phyloP scores from a whole-genome alignment of 2,888 invertebrate species.

The Pteria penguin region DNA sequence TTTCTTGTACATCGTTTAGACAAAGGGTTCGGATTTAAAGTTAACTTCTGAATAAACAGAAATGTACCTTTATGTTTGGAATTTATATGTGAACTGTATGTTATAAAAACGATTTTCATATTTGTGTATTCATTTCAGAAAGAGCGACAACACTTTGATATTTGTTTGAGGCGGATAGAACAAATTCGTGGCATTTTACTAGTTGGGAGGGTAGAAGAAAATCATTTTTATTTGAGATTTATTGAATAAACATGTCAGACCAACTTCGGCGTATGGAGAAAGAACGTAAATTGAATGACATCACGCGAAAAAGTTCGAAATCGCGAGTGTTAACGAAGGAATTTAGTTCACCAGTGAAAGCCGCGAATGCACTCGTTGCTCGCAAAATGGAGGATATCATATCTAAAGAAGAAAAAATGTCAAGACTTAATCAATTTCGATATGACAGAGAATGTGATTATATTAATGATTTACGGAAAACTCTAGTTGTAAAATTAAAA shows the following conservation, averaged over 20 bases:
- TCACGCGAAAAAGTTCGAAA: conserved; percentile 29
- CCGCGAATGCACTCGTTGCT: conserved; percentile 53
- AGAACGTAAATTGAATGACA: conserved; percentile 42
- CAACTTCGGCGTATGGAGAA: conserved; percentile 49
- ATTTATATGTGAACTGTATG: no score
- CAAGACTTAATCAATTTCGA: conserved; percentile 40
- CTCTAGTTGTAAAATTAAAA: conserved; percentile 49
- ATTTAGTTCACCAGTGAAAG: conserved; percentile 49
- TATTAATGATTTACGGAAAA: conserved; percentile 44
- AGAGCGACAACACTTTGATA: no score
- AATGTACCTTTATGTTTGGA: no score
- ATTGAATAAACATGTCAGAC: conserved; percentile 47
- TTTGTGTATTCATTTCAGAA: no score
- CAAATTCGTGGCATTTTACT: no score
- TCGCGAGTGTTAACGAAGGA: conserved; percentile 51
- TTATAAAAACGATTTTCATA: no score
- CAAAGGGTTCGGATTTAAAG: no score
- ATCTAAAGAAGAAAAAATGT: conserved; percentile 36
- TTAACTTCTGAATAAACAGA: no score
- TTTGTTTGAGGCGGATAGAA: no score
- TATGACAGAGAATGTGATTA: conserved; percentile 49
- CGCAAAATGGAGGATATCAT: conserved; percentile 41
- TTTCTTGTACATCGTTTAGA: no score
- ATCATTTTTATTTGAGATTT: no score
- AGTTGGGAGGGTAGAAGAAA: no score